A percentile compares a stretch with the other conserved stretches of the same genome.
Conservation (phyloP, 1,140 invertebrate species). For the Euschistus heros region DNA sequence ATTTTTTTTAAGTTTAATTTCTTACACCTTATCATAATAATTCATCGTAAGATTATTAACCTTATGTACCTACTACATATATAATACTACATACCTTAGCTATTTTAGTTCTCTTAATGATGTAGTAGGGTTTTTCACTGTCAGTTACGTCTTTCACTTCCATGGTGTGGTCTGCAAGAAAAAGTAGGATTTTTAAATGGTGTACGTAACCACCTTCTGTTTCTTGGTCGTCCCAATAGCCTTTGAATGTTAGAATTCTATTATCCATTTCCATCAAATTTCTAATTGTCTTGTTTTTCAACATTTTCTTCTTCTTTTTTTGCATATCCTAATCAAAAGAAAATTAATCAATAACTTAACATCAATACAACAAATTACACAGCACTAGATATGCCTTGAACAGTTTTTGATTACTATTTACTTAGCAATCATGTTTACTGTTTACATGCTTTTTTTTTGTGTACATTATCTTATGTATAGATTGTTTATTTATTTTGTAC, state of each 20-base stretch:
- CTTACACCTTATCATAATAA: too few relatives aligned
- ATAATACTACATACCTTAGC: slow-evolving; percentile 49
- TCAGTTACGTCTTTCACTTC: slow-evolving; percentile 64
- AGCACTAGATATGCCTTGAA: too few relatives aligned
- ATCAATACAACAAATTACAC: too few relatives aligned
- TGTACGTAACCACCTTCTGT: slow-evolving; percentile 61
- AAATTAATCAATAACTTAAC: too few relatives aligned
- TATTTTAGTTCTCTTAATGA: slow-evolving; percentile 60
- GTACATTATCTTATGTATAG: too few relatives aligned
- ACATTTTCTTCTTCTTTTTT: slow-evolving; percentile 35
- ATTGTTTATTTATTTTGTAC: too few relatives aligned
- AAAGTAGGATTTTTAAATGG: slow-evolving; percentile 66
- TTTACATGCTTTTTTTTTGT: too few relatives aligned
- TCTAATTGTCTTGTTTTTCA: slow-evolving; percentile 40
- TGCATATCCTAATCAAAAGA: slow-evolving; percentile 30
- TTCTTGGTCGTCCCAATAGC: slow-evolving; percentile 79
- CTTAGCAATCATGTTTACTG: too few relatives aligned
- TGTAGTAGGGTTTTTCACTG: slow-evolving; percentile 32
- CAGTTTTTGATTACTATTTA: too few relatives aligned
- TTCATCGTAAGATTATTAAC: too few relatives aligned
- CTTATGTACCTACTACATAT: too few relatives aligned
- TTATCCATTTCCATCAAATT: slow-evolving; percentile 67
- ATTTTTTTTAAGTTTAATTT: too few relatives aligned
- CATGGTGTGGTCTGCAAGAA: slow-evolving; percentile 77
- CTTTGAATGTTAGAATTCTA: slow-evolving; percentile 71